Evolutionary conservation across 2,888 invertebrate species (phyloP).

Genomic region (Galerucella nymphaeae): DNA sequence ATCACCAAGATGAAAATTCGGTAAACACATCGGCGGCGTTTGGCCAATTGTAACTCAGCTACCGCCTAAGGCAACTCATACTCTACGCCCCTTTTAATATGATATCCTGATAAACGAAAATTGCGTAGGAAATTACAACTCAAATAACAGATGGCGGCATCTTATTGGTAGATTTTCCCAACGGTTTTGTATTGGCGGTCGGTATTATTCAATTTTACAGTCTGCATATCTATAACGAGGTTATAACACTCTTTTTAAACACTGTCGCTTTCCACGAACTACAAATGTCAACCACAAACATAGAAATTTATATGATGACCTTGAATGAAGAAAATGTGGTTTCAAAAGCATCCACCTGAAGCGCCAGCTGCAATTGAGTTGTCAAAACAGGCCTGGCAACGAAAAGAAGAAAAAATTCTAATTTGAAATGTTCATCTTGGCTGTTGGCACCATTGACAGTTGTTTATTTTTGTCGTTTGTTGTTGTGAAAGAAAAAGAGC

Average conservation of each 20-base stretch:
- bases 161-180: constrained; percentile 50
- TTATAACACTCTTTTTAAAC: constrained; percentile 3
- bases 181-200: constrained; percentile 53
- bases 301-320: too few relatives aligned
- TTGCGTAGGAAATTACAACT: constrained; percentile 59
- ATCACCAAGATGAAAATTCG: background rate
- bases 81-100: constrained; percentile 56
- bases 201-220: constrained; percentile 25
- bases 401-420: too few relatives aligned
- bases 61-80: constrained; percentile 49
- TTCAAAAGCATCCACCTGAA: too few relatives aligned
- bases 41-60: constrained; percentile 4
- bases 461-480: too few relatives aligned
- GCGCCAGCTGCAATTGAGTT: too few relatives aligned
- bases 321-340: too few relatives aligned
- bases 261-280: too few relatives aligned
- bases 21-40: background rate
- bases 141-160: constrained; percentile 53
- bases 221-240: constrained; percentile 3
- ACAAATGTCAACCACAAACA: too few relatives aligned
- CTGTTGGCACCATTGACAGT: too few relatives aligned
- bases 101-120: constrained; percentile 56
- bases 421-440: too few relatives aligned
- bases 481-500: too few relatives aligned
- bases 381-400: too few relatives aligned